Percentiles rank a stretch among this genome's conserved stretches.
Conservation (phyloP, 2,888 invertebrate genomes). For the Thelaira solivaga region DNA sequence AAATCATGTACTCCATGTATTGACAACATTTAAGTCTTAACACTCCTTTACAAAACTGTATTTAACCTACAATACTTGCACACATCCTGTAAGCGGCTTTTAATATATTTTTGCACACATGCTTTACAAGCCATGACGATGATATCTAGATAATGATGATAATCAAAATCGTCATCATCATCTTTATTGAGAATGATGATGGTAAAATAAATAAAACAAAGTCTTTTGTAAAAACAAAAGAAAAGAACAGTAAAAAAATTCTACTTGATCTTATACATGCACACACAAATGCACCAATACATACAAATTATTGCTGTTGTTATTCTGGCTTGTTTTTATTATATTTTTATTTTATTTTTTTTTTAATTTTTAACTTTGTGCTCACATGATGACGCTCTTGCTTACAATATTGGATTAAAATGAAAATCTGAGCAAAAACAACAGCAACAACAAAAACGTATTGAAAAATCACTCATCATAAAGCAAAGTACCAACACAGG, state of each 20-base stretch:
- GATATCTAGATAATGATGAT: constrained; percentile 37
- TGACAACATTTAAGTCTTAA: too few species aligned
- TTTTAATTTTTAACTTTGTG: constrained; percentile 12
- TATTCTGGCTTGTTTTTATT: neutral
- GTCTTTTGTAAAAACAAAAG: constrained; percentile 33
- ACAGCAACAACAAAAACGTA: constrained; percentile 1
- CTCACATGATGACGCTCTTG: constrained; percentile 24
- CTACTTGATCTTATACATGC: constrained; percentile 26
- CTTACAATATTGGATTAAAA: constrained; percentile 50
- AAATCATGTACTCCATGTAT: too few species aligned
- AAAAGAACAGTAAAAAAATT: neutral
- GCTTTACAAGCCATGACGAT: constrained; percentile 50
- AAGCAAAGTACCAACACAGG: constrained; percentile 39
- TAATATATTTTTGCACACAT: constrained; percentile 62
- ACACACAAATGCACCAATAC: too few species aligned
- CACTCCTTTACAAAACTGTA: neutral
- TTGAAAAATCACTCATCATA: constrained; percentile 53
- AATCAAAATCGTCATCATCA: too few species aligned
- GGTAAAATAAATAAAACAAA: constrained; percentile 55
- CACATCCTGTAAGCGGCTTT: constrained; percentile 52
- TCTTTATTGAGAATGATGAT: constrained; percentile 41
- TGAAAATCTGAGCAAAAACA: constrained; percentile 21
- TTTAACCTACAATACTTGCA: neutral
- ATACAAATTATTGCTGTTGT: too few species aligned
- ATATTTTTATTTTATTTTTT: too few species aligned